Evolutionary conservation across 1,140 invertebrate genomes (phyloP).

Genomic region (roundworm (Caenorhabditis elegans)): WBcel235 BX284602.5:4310001-4310500

Average conservation of each 20-base stretch:
- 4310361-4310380: neutral
- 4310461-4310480: neutral
- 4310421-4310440: neutral
- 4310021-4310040: too few species aligned
- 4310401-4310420: neutral
- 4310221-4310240: too few species aligned
- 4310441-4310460: neutral
- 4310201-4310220: neutral
- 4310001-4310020: too few species aligned
- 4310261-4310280: neutral
- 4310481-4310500: neutral
- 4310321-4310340: neutral
- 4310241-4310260: neutral
- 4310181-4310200: neutral
- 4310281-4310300: neutral
- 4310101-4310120: conserved; percentile 52
- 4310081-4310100: conserved; percentile 74
- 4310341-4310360: neutral
- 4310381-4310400: neutral
- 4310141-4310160: conserved; percentile 31
- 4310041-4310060: neutral
- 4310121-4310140: conserved; percentile 47
- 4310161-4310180: conserved; percentile 10
- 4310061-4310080: conserved; percentile 73
- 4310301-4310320: neutral